Evolutionary conservation across 2,888 invertebrate genomes (phyloP).

Genomic region (Lepidocyrtoides sp.): DNA sequence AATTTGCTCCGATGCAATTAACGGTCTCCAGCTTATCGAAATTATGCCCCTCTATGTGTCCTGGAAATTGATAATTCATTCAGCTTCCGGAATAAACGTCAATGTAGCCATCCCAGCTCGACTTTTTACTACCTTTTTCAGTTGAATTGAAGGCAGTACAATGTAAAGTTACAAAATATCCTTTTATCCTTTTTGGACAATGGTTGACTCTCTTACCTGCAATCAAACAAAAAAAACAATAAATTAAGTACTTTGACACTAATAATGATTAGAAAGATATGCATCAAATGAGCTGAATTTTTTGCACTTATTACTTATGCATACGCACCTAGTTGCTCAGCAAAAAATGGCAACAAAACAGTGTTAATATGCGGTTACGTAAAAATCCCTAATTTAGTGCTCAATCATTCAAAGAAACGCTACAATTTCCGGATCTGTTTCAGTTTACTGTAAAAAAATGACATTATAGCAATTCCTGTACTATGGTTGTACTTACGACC

Average conservation of each 20-base stretch:
- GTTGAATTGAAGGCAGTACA: too few species aligned
- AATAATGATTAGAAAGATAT: not conserved
- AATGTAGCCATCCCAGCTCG: too few species aligned
- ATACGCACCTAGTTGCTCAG: not conserved
- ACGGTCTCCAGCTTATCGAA: too few species aligned
- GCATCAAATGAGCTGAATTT: not conserved
- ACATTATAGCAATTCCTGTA: not conserved
- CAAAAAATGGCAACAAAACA: not conserved
- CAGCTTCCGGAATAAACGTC: too few species aligned
- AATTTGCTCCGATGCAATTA: too few species aligned
- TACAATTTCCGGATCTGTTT: conserved; percentile 5
- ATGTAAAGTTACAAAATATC: too few species aligned
- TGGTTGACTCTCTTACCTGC: conserved; percentile 1
- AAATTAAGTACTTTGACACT: conserved; percentile 1
- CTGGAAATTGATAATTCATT: too few species aligned
- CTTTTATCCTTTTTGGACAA: not conserved
- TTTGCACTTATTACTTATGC: not conserved
- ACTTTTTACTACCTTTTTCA: not conserved
- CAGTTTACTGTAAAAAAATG: not conserved
- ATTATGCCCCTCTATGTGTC: too few species aligned
- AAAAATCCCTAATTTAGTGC: not conserved
- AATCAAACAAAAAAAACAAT: not conserved
- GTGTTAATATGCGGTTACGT: not conserved
- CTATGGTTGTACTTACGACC: not conserved
- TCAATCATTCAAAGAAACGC: not conserved